Base-by-base conservation (phyloP, 2,797 vertebrate species). In the Cephalopachus bancanus region DNA sequence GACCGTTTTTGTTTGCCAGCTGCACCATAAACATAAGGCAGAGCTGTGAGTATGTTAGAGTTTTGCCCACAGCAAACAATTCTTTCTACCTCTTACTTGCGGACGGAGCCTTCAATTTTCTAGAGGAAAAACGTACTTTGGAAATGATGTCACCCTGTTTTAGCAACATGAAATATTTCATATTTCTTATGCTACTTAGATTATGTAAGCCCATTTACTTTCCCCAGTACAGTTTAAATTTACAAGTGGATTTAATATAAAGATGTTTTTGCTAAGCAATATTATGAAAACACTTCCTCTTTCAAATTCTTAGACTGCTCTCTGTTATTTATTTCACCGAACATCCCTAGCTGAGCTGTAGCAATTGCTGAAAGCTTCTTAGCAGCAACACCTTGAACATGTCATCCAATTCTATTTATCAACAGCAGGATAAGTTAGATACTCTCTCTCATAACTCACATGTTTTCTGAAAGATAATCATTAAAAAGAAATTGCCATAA, bases 211-310 rank as follows among this genome's bases (percentile, higher is more conserved):
- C 90, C 88, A 97, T 96, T 98, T 96, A 90, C 95, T 91, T 96
- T 98, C 97, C 91, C 88, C 67, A 88, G 49, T 92, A 72, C 37
- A 91, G 85, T 95, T 98, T 95, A 97, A 97, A 97, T 92, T 98
- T 65, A 89, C 92, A 95, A 96, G 44, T 93, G 30, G 97, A 97
- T 98, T 98, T 97, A 91, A 94, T 90, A 96, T 16, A 93, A 64
- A 72, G 75, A 69, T 67, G 57, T 30, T 97, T 95, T 96, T 97
- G 85, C 91, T 97, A 97, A 97, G 96, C 89, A 85, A 84, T 97
- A 96, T 96, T 97, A 98, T 95, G 92, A 98, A 98, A 86, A 98
- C 83, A 94, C 97, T 98, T 98, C 97, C 97, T 98, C 95, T 93
- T 96, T 84, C 89, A 97, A 97, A 98, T 98, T 96, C 92, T 95